A percentile compares a stretch with the other conserved stretches of the same genome.
These are phyloP conservation scores for Cylas formicarius DNA, from an alignment of 1,140 invertebrate species.

Conservation along the genomic window DNA sequence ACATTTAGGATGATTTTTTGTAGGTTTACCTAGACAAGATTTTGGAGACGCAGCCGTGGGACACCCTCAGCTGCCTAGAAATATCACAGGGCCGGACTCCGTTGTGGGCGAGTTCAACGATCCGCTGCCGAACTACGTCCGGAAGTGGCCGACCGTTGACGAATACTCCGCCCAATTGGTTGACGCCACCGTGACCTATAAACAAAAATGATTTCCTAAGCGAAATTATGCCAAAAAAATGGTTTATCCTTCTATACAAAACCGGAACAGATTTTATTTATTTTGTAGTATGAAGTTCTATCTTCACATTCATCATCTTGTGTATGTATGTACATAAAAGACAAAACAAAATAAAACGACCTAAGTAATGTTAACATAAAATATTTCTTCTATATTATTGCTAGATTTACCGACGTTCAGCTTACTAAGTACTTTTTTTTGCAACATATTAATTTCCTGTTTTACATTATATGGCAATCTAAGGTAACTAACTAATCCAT, in stretches of 20 bases:
- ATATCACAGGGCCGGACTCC: slow-evolving; percentile 93
- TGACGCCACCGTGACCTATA: slow-evolving; percentile 89
- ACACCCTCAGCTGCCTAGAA: slow-evolving; percentile 81
- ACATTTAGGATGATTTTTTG: slow-evolving; percentile 4
- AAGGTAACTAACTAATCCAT: too few relatives aligned
- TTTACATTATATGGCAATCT: too few relatives aligned
- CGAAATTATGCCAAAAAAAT: not conserved
- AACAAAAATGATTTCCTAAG: slow-evolving; percentile 21
- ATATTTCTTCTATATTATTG: too few relatives aligned
- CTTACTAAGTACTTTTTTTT: too few relatives aligned
- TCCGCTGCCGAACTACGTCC: slow-evolving; percentile 87
- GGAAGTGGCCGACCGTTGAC: slow-evolving; percentile 93
- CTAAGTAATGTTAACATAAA: too few relatives aligned
- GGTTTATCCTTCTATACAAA: slow-evolving; percentile 1
- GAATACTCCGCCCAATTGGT: slow-evolving; percentile 93
- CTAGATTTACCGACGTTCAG: too few relatives aligned
- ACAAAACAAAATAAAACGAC: too few relatives aligned
- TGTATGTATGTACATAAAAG: too few relatives aligned
- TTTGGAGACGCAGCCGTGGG: slow-evolving; percentile 90
- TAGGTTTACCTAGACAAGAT: slow-evolving; percentile 81
- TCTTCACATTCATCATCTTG: too few relatives aligned
- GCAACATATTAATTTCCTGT: too few relatives aligned
- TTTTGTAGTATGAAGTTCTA: too few relatives aligned
- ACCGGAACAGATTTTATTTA: too few relatives aligned
- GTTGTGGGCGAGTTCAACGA: slow-evolving; percentile 93